phyloP scores from a whole-genome alignment of 2,888 invertebrate genomes.

The Parnassius glacialis region DNA sequence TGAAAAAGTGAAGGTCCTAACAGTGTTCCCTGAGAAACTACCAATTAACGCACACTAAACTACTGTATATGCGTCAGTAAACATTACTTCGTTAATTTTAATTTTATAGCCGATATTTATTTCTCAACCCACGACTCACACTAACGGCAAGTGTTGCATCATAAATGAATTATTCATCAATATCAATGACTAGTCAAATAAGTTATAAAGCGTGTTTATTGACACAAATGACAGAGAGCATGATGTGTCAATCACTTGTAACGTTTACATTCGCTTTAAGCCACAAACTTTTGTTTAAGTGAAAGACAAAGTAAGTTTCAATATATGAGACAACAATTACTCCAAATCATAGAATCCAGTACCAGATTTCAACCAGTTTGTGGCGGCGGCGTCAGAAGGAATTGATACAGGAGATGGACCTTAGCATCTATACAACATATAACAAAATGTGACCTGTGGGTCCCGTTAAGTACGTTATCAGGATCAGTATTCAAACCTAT shows the following conservation, averaged over 20 bases:
- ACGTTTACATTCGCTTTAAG: too few relatives aligned
- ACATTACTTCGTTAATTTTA: neutral
- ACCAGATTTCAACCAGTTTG: too few relatives aligned
- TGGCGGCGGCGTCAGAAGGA: too few relatives aligned
- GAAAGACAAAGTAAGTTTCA: too few relatives aligned
- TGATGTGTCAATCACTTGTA: neutral
- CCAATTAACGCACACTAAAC: neutral
- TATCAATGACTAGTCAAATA: slow-evolving; percentile 1
- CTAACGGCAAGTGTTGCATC: neutral
- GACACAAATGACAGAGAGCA: neutral
- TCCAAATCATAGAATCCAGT: too few relatives aligned
- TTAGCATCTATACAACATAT: too few relatives aligned
- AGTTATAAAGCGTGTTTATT: neutral
- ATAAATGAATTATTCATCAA: slow-evolving; percentile 4
- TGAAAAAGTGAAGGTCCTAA: neutral
- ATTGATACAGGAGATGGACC: too few relatives aligned
- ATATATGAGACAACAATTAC: too few relatives aligned
- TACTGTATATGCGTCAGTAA: neutral
- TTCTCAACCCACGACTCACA: neutral
- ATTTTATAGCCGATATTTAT: neutral
- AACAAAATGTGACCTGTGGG: too few relatives aligned
- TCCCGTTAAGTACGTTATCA: too few relatives aligned
- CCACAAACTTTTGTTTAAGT: too few relatives aligned
- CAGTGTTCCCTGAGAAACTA: neutral
- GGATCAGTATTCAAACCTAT: too few relatives aligned